Evolutionary conservation across 2,113 vertebrate genomes (phyloP).

Genomic region (Daubentonia madagascariensis): DNA sequence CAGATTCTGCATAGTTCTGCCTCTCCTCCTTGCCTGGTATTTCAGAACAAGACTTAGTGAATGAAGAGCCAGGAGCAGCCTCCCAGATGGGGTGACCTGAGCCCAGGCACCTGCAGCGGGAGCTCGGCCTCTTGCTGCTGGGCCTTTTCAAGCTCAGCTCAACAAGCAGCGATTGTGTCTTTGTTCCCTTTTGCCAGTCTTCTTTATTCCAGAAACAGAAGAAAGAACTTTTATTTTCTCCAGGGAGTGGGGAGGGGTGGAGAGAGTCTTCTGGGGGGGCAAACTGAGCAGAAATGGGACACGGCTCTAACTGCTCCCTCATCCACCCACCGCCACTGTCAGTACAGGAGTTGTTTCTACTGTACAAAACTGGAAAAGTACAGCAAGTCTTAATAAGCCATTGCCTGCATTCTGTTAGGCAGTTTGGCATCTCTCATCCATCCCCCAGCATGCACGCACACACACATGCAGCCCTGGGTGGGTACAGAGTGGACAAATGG

Average conservation of each 20-base stretch:
- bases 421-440: background rate
- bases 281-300: background rate
- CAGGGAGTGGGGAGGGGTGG: background rate
- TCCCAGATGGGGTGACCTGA: background rate
- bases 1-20: background rate
- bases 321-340: background rate
- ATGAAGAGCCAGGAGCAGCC: background rate
- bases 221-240: slow-evolving; percentile 21
- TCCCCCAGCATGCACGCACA: background rate
- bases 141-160: background rate
- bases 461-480: background rate
- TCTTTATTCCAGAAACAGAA: background rate
- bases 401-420: background rate
- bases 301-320: background rate
- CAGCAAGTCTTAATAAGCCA: background rate
- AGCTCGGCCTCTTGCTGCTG: background rate
- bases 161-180: background rate
- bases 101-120: background rate
- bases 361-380: background rate
- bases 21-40: background rate
- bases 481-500: background rate
- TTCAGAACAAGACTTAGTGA: background rate
- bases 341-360: background rate
- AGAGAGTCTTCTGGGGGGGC: background rate
- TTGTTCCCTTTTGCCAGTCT: background rate